Evolutionary conservation across 2,113 vertebrate genomes (phyloP), one percentile per base, ranked within the genome.

Genomic region (Ibidorhyncha struthersii): DNA sequence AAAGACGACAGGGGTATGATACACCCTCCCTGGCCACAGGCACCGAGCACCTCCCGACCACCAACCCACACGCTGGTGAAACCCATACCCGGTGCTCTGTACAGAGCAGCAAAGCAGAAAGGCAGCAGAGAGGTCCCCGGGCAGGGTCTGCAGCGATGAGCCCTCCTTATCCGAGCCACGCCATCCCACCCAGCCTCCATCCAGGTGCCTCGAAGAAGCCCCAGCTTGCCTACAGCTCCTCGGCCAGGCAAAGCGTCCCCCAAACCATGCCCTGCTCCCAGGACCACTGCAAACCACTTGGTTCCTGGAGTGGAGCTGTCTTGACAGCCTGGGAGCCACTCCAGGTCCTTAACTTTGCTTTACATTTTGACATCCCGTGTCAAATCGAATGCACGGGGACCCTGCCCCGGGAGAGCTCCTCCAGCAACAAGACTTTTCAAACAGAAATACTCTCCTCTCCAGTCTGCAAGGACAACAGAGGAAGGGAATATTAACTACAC

Each of bases 361-460:
- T 10, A 8, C 6, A 0, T 74, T 66, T 77, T 65, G 21, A 53
- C 49, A 61, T 25, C 43, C 49, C 20, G 0, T 4, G 56, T 36
- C 20, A 82, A 71, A 71, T 4, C 2, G 2, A 50, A 27, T 0
- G 4, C 43, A 3, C 26, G 0, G 1, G 3, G 61, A 62, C 29
- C 27, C 70, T 53, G 63, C 47, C 25, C 72, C 3, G 1, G 40
- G 14, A 77, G 36, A 73, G 26, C 38, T 56, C 38, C 70, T 67
- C 47, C 84, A 72, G 65, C 49, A 26, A 3, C 4, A 1, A 49
- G 69, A 10, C 27, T 5, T 73, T 16, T 23, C 66, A 45, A 56
- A 19, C 12, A 70, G 29, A 89, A 58, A 2, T 4, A 14, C 19
- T 9, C 43, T 10, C 40, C 52, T 56, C 45, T 70, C 29, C 66